Conservation (phyloP, 2,888 invertebrate genomes). For the Sinodicranocentrus sp. region DNA sequence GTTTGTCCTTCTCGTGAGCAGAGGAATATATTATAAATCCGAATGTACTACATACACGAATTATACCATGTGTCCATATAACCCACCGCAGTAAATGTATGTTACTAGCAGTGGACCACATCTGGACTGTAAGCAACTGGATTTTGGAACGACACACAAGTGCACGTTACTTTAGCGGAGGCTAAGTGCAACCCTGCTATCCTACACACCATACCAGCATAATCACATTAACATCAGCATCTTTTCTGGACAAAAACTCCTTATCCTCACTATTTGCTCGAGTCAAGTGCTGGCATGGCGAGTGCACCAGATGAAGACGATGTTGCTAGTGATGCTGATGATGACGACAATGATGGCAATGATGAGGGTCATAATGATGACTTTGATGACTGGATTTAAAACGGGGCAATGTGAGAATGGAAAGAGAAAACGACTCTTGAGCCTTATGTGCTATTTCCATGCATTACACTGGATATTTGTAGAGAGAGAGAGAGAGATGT, state of each 20-base stretch:
- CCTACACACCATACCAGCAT: slow-evolving; percentile 11
- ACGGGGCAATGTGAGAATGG: slow-evolving; percentile 53
- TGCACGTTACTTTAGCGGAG: background rate
- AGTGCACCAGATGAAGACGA: background rate
- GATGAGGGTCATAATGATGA: slow-evolving; percentile 63
- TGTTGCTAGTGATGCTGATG: slow-evolving; percentile 30
- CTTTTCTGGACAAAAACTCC: slow-evolving; percentile 45
- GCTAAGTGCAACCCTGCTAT: background rate
- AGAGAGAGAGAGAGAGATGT: background rate
- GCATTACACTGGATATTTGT: background rate
- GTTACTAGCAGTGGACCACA: slow-evolving; percentile 33
- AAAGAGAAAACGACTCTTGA: background rate
- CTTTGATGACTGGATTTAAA: slow-evolving; percentile 62
- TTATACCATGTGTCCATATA: no score
- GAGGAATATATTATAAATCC: no score
- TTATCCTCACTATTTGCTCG: slow-evolving; percentile 10
- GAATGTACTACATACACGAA: no score
- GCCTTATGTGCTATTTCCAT: slow-evolving; percentile 6
- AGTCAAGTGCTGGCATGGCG: background rate
- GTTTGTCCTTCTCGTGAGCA: no score
- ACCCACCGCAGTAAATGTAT: no score
- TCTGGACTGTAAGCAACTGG: slow-evolving; percentile 35
- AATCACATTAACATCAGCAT: slow-evolving; percentile 60
- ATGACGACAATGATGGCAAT: slow-evolving; percentile 59
- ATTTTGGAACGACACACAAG: slow-evolving; percentile 41